Evolutionary conservation across 2,797 vertebrate genomes (phyloP), one percentile per base, ranked within the genome.

Genomic region (Muscicapa comitata): DNA sequence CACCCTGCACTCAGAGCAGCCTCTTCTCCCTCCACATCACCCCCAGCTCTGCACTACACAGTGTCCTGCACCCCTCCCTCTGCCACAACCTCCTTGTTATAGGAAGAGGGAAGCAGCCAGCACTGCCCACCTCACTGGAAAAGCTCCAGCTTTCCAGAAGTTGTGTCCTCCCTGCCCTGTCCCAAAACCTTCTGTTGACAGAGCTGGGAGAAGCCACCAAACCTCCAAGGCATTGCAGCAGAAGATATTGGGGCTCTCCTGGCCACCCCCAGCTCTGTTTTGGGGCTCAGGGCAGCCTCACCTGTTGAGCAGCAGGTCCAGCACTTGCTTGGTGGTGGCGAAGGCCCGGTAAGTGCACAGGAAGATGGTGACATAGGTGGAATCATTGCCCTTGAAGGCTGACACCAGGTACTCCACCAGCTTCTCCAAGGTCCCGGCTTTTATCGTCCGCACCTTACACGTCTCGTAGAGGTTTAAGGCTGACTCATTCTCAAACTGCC

Each of bases 351-450:
- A 99, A 5, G 99, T 99, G 97, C 99, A 99, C 85, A 99, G 98
- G 98, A 99, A 99, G 97, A 99, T 98, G 97, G 99, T 99, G 98
- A 99, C 99, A 1, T 99, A 99, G 88, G 99, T 99, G 95, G 99
- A 99, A 97, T 99, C 99, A 43, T 99, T 99, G 93, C 99, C 99
- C 86, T 98, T 98, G 97, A 99, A 99, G 57, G 99, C 99, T 0
- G 99, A 99, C 93, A 99, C 99, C 98, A 99, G 98, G 97, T 99
- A 99, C 96, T 99, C 99, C 98, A 99, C 99, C 98, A 99, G 98
- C 93, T 98, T 97, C 98, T 99, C 99, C 98, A 99, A 98, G 3
- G 99, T 99, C 84, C 99, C 99, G 0, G 99, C 99, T 97, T 99
- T 99, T 96, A 99, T 99, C 4, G 99, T 99, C 65, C 99, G 98